Evolutionary conservation across 1,140 invertebrate genomes (phyloP), one percentile per base, ranked within the genome.

Genomic region (Bursaphelenchus mucronatus): DNA sequence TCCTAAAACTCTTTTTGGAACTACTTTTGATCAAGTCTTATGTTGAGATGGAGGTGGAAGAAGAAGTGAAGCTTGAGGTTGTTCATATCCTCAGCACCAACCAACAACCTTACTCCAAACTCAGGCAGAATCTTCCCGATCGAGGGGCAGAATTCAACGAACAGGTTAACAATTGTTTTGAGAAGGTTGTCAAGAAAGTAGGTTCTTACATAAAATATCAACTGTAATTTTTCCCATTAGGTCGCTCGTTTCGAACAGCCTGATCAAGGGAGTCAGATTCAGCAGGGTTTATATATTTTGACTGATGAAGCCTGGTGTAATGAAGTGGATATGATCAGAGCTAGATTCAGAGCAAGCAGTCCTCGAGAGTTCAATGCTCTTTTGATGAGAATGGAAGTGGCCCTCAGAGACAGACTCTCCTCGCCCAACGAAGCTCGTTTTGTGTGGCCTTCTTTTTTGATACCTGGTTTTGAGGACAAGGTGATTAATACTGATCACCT

Each of bases 201-300:
- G 55, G 46, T 57, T n/a, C 10, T 57, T n/a, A 13, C 39, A 30
- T 3, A 30, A 1, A 30, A 30, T 30, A 5, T 5, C 30, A 30
- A 30, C 5, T 1, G 30, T 30, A 11, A 30, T 3, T 30, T 57
- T 6, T 21, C n/a, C n/a, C n/a, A 57, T 57, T 19, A 41, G 9
- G 63, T 64, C 19, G 63, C 63, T 39, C 44, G 41, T 40, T 64
- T 64, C 15, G 57, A 61, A 8, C 41, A 64, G 21, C 63, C 63
- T 10, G 57, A 64, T 30, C 57, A 30, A 15, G 30, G 45, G 15
- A 49, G 30, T 39, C 17, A 30, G 15, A 8, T 45, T 30, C 63
- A 51, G n/a, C 63, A 64, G n/a, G 63, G 63, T 10, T 52, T 40
- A 17, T 64, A 44, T 41, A 46, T 40, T 21, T 40, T 64, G 8